Base-by-base conservation (phyloP, 2,113 vertebrate genomes). In the Gobius niger region DNA sequence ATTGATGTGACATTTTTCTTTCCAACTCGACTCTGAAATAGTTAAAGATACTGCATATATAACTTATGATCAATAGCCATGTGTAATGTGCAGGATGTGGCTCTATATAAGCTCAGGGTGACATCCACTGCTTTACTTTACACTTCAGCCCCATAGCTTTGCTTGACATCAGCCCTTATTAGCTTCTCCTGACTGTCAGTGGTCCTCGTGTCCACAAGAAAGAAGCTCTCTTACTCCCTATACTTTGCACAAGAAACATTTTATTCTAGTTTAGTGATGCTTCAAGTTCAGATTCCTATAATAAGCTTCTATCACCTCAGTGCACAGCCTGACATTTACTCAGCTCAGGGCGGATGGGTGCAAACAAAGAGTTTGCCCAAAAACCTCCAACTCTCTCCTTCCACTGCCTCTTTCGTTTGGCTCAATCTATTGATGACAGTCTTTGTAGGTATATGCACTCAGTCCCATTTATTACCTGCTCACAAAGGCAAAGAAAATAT, bases 291-390 rank as follows among this genome's bases (percentile, higher is more conserved):
- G 64, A 77, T 77, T 83, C 76, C 83, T 74, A 77, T 78, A 87
- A 86, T 82, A 83, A 76, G 72, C 67, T 78, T 68, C 68, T 78
- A 67, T 69, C 65, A 70, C 67, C 78, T 82, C 65, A 16, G 59
- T 63, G 70, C 62, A 57, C 61, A 80, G 65, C 52, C 71, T 85
- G 81, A 84, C 82, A 83, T 88, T 82, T 84, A 77, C 76, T 79
- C 72, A 72, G 64, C 68, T 72, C 57, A 64, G 68, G 68, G 68
- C 73, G 78, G 79, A 87, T 83, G 77, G 70, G 52, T 68, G 70
- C 12, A 49, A 44, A 54, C 9, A 65, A 65, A 73, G 78, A 75
- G 76, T 83, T 84, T 85, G 76, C 82, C 68, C 60, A 60, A 78
- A 72, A 77, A 78, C 68, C 67, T 78, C 65, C 56, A 70, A n/a